Conservation (phyloP, 2,113 vertebrate genomes). For the Cacatua alba region DNA sequence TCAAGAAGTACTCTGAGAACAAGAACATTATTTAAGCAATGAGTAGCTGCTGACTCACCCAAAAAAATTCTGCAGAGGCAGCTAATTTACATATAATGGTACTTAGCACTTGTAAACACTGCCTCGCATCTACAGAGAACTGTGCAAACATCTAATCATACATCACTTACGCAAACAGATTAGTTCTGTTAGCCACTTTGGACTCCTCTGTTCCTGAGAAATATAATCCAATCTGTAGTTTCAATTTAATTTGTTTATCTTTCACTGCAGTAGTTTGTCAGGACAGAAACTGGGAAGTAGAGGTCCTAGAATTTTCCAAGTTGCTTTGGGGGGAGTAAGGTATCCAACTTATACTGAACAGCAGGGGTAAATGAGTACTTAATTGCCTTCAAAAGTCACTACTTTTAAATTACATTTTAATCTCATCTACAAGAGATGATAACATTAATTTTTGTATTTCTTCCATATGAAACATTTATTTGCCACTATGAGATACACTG, state of each 20-base stretch:
- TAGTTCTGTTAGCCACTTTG: background rate
- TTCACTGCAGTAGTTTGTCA: background rate
- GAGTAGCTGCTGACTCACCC: slow-evolving; percentile 50
- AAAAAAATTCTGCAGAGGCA: slow-evolving; percentile 17
- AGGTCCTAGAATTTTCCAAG: background rate
- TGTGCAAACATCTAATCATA: background rate
- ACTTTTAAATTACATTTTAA: background rate
- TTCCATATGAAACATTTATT: background rate
- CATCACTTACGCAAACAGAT: slow-evolving; percentile 19
- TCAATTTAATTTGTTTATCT: background rate
- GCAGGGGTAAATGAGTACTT: background rate
- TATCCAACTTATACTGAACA: background rate
- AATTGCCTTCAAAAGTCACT: background rate
- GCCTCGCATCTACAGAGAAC: background rate
- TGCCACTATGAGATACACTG: background rate
- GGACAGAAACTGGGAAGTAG: background rate
- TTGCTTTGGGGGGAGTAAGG: background rate
- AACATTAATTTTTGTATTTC: background rate
- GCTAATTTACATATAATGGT: slow-evolving; percentile 13
- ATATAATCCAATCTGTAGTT: background rate
- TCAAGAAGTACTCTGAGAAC: slow-evolving; percentile 14
- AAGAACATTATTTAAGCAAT: slow-evolving; percentile 12
- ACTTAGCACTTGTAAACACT: background rate
- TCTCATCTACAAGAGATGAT: background rate
- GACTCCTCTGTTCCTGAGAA: background rate